phyloP scores from a whole-genome alignment of 2,888 invertebrate genomes.

The Lithophane leautieri region DNA sequence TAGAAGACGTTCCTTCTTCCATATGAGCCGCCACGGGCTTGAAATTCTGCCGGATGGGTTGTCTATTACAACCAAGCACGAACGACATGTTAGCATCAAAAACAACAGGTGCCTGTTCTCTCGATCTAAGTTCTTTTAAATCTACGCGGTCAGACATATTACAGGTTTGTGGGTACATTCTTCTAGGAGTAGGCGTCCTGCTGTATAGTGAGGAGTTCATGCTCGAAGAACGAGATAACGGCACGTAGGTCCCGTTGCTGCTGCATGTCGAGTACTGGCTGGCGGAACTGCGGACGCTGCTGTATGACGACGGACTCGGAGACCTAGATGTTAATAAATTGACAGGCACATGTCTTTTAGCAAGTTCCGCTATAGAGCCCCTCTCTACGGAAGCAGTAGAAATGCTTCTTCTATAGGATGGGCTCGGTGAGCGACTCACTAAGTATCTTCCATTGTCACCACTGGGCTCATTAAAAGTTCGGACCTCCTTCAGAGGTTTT shows the following conservation, averaged over 20 bases:
- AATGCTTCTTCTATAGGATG: slow-evolving; percentile 82
- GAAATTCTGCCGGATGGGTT: slow-evolving; percentile 92
- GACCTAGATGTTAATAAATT: slow-evolving; percentile 87
- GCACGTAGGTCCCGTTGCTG: slow-evolving; percentile 85
- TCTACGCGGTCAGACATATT: slow-evolving; percentile 86
- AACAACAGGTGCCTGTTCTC: slow-evolving; percentile 94
- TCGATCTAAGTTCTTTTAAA: slow-evolving; percentile 90
- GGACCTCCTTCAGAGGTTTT: slow-evolving; percentile 86
- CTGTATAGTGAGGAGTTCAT: slow-evolving; percentile 82
- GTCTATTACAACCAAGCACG: slow-evolving; percentile 93
- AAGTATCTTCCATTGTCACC: slow-evolving; percentile 78
- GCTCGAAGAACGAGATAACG: slow-evolving; percentile 85
- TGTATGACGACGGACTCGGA: slow-evolving; percentile 90
- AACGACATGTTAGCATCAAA: slow-evolving; percentile 96
- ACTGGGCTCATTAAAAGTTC: slow-evolving; percentile 77
- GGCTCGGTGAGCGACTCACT: slow-evolving; percentile 82
- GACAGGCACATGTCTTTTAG: slow-evolving; percentile 82
- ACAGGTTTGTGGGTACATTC: slow-evolving; percentile 92
- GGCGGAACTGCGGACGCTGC: slow-evolving; percentile 82
- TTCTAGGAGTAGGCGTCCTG: slow-evolving; percentile 91
- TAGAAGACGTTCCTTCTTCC: slow-evolving; percentile 94
- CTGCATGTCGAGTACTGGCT: slow-evolving; percentile 88
- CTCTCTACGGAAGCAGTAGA: slow-evolving; percentile 86
- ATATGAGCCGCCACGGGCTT: slow-evolving; percentile 94
- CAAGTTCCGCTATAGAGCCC: slow-evolving; percentile 88